These are phyloP conservation scores for Tympanoctomys barrerae DNA, from an alignment of 2,797 vertebrate genomes.

Conservation along the genomic window DNA sequence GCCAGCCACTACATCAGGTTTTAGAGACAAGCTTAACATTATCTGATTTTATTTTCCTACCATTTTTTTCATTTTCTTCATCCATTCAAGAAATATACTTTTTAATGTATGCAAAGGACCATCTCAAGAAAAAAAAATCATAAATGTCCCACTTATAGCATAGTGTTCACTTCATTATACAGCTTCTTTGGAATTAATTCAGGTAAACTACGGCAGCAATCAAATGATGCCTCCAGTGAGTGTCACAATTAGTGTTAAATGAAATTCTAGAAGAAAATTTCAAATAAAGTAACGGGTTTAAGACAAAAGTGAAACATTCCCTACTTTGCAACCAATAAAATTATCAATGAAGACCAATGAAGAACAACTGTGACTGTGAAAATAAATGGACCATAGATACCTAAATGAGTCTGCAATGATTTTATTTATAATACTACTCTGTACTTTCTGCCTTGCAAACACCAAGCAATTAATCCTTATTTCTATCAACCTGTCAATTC, in stretches of 20 bases:
- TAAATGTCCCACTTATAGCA: neutral
- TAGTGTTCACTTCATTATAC: neutral
- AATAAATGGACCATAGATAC: slow-evolving; percentile 46
- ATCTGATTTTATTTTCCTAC: neutral
- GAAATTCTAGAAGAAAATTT: slow-evolving; percentile 17
- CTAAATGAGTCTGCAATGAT: slow-evolving; percentile 41
- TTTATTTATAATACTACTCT: slow-evolving; percentile 9
- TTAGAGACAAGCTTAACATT: neutral
- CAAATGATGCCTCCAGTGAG: neutral
- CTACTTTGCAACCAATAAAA: slow-evolving; percentile 39
- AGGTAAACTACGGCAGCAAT: neutral
- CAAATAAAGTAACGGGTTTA: neutral
- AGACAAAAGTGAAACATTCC: slow-evolving; percentile 44
- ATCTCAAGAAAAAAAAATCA: slow-evolving; percentile 15
- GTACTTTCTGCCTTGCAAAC: neutral
- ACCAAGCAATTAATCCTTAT: slow-evolving; percentile 28
- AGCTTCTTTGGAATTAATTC: neutral
- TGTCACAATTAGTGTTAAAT: slow-evolving; percentile 41
- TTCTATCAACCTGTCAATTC: slow-evolving; percentile 17
- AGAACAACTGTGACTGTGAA: slow-evolving; percentile 44
- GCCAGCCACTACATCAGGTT: neutral
- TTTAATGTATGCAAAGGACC: neutral
- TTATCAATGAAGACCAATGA: slow-evolving; percentile 22
- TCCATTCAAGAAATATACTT: slow-evolving; percentile 3
- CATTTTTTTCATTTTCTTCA: neutral